Evolutionary conservation across 1,140 invertebrate genomes (phyloP), one percentile per base, ranked within the genome.

Genomic region (Bicyclus anynana): DNA sequence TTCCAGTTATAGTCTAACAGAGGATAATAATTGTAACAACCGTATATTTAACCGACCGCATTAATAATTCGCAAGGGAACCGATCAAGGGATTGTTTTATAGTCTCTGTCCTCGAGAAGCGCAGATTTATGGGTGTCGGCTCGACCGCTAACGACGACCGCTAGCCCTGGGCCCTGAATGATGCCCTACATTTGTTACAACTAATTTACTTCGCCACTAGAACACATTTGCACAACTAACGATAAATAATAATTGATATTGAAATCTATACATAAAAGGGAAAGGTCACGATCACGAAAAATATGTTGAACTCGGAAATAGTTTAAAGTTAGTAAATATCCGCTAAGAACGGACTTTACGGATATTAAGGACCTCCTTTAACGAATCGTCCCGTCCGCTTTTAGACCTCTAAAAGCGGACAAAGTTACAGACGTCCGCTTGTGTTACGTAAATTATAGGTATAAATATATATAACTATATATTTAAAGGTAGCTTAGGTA

Each of bases 131-230:
- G n/a, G 73, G 61, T 49, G 65, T 62, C 66, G 74, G 73, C 71
- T 65, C 71, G 65, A 81, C 82, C 82, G 65, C 80, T 81, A 85
- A 85, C 80, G 80, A 78, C 77, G 75, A 62, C 61, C 21, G 44
- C 23, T 60, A 50, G 51, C 52, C 62, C 62, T 55, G 44, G 60
- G 66, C 67, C 59, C 67, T 84, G 80, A 84, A 71, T 77, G 78
- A 84, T 84, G 80, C 55, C 57, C 55, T 66, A 75, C 78, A 84
- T 84, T 81, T 80, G 77, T 44, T 84, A 74, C 70, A 69, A 74
- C 78, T 81, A 78, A 80, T 84, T 84, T 84, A 80, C 17, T 20
- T 44, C 12, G 17, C 17, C 40, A 44, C 17, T 44, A 12, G 17
- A 44, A 44, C 40, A 44, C 40, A 44, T 44, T 44, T 44, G 40